Percentiles rank a stretch among this genome's conserved stretches.
These are phyloP conservation scores for Latheticus oryzae DNA, from an alignment of 2,888 invertebrate genomes.

Conservation along the genomic window DNA sequence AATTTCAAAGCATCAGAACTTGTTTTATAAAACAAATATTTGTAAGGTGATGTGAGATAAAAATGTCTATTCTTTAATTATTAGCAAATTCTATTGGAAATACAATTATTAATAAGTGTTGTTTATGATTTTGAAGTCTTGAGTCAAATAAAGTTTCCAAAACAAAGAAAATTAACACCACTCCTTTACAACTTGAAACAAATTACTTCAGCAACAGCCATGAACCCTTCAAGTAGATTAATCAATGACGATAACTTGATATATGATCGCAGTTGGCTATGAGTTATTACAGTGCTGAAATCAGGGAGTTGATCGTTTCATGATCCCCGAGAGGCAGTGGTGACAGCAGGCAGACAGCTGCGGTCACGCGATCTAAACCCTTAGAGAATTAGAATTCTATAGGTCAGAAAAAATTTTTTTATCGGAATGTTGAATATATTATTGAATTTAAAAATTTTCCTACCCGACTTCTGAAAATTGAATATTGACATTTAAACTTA, in stretches of 20 bases:
- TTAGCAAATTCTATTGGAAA: too few species aligned
- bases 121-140: conserved; percentile 39
- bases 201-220: conserved; percentile 52
- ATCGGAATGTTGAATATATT: conserved; percentile 40
- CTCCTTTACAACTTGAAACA: conserved; percentile 43
- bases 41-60: too few species aligned
- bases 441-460: conserved; percentile 36
- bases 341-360: conserved; percentile 51
- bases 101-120: too few species aligned
- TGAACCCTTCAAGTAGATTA: conserved; percentile 54
- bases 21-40: too few species aligned
- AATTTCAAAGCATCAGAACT: too few species aligned
- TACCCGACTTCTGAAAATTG: conserved; percentile 31
- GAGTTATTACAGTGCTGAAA: conserved; percentile 55
- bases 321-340: conserved; percentile 44
- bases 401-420: conserved; percentile 12
- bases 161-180: conserved; percentile 47
- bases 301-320: conserved; percentile 40
- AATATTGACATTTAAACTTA: conserved; percentile 49
- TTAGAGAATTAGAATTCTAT: conserved; percentile 26
- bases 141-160: conserved; percentile 18
- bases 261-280: conserved; percentile 53
- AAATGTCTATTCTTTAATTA: too few species aligned
- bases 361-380: conserved; percentile 47
- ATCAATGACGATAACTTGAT: conserved; percentile 58